phyloP scores from a whole-genome alignment of 2,888 invertebrate genomes.

The Ceratothoa steindachneri region DNA sequence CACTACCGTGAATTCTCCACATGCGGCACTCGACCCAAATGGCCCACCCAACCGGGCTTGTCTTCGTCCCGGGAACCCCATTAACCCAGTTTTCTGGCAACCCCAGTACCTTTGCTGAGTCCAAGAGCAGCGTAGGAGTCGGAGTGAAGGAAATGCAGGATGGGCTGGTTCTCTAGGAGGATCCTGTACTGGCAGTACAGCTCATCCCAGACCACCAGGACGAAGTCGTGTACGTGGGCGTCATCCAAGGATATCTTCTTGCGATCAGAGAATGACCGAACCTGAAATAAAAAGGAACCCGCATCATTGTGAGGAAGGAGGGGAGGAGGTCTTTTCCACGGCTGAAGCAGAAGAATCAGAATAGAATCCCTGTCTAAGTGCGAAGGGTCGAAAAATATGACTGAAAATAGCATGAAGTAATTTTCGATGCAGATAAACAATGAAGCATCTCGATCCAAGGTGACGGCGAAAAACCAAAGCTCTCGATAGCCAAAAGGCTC shows the following conservation, averaged over 20 bases:
- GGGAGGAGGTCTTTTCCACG: not conserved
- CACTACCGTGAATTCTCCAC: no score
- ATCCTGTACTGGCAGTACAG: not conserved
- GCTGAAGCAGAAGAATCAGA: not conserved
- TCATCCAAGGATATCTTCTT: slow-evolving; percentile 4
- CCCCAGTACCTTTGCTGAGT: slow-evolving; percentile 18
- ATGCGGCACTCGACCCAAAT: no score
- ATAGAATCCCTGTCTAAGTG: not conserved
- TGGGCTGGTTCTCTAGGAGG: not conserved
- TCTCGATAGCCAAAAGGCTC: no score
- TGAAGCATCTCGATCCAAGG: no score
- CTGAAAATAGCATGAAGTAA: no score
- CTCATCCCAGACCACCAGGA: slow-evolving; percentile 1
- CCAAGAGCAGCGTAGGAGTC: slow-evolving; percentile 19
- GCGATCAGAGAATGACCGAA: not conserved
- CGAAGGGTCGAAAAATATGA: no score
- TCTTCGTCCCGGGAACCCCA: no score
- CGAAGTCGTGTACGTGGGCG: not conserved
- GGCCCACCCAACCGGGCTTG: no score
- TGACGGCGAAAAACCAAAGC: no score
- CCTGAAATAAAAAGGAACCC: not conserved
- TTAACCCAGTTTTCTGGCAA: no score
- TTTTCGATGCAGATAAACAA: no score
- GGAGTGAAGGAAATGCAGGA: slow-evolving; percentile 15
- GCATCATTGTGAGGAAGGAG: not conserved